Conservation (phyloP, 1,140 invertebrate genomes). For the Dendroctonus ponderosae region DNA sequence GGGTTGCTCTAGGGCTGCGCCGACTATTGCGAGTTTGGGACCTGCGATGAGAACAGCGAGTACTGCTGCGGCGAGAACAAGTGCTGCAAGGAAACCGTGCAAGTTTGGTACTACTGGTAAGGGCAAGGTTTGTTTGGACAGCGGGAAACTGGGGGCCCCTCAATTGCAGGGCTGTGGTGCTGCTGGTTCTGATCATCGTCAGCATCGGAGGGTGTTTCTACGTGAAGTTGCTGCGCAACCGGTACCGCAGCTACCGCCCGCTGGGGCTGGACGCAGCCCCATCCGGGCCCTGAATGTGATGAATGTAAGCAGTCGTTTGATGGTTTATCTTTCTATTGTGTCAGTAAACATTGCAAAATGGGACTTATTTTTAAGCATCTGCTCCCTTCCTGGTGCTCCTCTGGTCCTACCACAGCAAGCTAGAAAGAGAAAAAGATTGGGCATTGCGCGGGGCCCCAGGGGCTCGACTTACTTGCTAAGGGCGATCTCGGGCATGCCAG, state of each 20-base stretch:
- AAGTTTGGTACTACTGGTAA: constrained; percentile 34
- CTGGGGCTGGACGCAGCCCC: not conserved
- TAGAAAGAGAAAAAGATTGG: constrained; percentile 3
- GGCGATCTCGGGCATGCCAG: constrained; percentile 60
- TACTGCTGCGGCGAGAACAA: constrained; percentile 32
- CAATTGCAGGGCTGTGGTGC: constrained; percentile 25
- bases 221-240: constrained; percentile 19
- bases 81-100: constrained; percentile 31
- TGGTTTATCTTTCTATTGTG: no score
- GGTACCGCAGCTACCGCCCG: constrained; percentile 24
- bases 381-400: not conserved
- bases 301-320: no score
- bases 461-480: constrained; percentile 55
- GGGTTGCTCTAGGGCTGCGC: constrained; percentile 11
- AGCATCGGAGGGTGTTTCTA: constrained; percentile 24
- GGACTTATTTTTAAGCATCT: no score
- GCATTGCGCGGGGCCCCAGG: not conserved
- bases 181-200: constrained; percentile 19
- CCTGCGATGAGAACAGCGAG: constrained; percentile 26
- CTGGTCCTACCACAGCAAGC: constrained; percentile 18
- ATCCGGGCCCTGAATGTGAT: no score
- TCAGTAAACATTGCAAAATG: no score
- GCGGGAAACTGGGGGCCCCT: not conserved
- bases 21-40: constrained; percentile 32
- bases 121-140: not conserved